Conservation (phyloP, 2,113 vertebrate genomes). For the Hassar affinis region DNA sequence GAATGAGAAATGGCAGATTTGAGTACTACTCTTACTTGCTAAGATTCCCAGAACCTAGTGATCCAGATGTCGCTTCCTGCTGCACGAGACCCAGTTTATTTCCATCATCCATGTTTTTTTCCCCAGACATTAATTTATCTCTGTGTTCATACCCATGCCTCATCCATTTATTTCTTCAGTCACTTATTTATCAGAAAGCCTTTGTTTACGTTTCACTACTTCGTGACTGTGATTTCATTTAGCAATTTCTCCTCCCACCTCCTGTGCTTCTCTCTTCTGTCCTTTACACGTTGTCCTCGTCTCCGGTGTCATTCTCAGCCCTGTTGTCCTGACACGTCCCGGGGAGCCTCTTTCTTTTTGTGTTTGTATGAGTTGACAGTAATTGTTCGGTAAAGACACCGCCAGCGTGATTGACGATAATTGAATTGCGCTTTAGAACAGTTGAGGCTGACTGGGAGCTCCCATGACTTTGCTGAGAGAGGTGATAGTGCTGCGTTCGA, state of each 20-base stretch:
- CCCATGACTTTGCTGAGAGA: slow-evolving; percentile 46
- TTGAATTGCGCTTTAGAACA: slow-evolving; percentile 55
- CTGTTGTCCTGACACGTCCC: slow-evolving; percentile 14
- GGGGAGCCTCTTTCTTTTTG: slow-evolving; percentile 16
- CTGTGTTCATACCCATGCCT: background rate
- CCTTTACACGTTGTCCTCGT: background rate
- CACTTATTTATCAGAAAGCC: background rate
- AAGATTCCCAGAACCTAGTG: background rate
- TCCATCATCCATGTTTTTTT: background rate
- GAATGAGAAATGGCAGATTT: no score
- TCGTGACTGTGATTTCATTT: background rate
- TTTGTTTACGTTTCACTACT: background rate
- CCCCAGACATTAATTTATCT: background rate
- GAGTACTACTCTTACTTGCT: no score
- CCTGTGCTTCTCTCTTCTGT: background rate
- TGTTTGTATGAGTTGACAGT: slow-evolving; percentile 43
- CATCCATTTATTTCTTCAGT: background rate
- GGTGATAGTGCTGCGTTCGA: slow-evolving; percentile 12
- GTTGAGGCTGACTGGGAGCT: slow-evolving; percentile 22
- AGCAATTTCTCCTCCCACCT: background rate
- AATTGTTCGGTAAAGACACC: slow-evolving; percentile 57
- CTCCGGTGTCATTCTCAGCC: slow-evolving; percentile 19
- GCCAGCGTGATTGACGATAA: slow-evolving; percentile 66
- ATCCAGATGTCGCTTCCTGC: background rate
- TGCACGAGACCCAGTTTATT: background rate